Evolutionary conservation across 2,888 invertebrate genomes (phyloP).

Genomic region (Aproaerema taeniolella): DNA sequence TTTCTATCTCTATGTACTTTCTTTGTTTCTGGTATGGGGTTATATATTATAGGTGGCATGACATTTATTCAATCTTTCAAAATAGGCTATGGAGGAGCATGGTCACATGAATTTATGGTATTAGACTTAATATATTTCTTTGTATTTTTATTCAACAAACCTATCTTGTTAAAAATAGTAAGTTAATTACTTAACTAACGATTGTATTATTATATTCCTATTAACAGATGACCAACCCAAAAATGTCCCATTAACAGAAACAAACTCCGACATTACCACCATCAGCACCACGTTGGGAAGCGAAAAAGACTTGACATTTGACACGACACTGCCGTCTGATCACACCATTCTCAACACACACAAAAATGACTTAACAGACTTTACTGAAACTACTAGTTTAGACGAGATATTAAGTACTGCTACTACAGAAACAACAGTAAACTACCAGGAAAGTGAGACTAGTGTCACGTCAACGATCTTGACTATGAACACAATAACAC

Average conservation of each 20-base stretch:
- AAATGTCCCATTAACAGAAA: constrained; percentile 70
- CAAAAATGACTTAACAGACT: constrained; percentile 16
- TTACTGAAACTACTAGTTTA: constrained; percentile 4
- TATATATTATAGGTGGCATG: constrained; percentile 1
- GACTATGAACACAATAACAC: constrained; percentile 17
- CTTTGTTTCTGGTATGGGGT: constrained; percentile 1
- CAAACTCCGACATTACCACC: constrained; percentile 46
- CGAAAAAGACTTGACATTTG: constrained; percentile 35
- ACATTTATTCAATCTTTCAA: not conserved
- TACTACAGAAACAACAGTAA: constrained; percentile 14
- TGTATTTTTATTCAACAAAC: too few species aligned
- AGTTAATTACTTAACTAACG: constrained; percentile 33
- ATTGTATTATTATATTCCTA: constrained; percentile 59
- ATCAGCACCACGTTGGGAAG: constrained; percentile 35
- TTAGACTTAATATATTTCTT: too few species aligned
- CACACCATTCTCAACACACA: constrained; percentile 17
- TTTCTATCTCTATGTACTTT: not conserved
- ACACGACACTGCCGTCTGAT: constrained; percentile 31
- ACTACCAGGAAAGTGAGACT: constrained; percentile 21
- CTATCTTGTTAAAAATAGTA: too few species aligned
- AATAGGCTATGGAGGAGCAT: not conserved
- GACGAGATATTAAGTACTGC: not conserved
- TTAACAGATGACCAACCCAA: constrained; percentile 74
- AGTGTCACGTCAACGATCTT: constrained; percentile 13
- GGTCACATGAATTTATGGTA: not conserved